Conservation (phyloP, 2,797 vertebrate genomes). For the Zenarchopterus dispar region DNA sequence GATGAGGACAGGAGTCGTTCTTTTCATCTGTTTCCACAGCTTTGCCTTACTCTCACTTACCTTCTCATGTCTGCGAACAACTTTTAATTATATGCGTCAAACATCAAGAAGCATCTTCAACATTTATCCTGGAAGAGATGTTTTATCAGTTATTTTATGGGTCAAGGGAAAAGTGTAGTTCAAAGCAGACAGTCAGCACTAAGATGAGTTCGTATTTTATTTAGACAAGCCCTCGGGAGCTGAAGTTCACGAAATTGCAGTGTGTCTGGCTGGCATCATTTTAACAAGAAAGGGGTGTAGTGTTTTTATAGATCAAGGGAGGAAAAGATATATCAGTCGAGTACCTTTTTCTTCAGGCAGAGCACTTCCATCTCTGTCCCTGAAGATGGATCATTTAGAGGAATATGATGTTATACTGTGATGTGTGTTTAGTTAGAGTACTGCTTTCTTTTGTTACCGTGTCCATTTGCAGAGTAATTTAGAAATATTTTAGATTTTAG, state of each 20-base stretch:
- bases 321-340: conserved; percentile 17
- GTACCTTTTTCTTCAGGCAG: conserved; percentile 30
- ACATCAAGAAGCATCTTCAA: conserved; percentile 11
- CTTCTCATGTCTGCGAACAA: conserved; percentile 1
- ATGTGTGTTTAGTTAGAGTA: no score
- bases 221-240: conserved; percentile 42
- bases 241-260: conserved; percentile 42
- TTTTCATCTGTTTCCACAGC: conserved; percentile 14
- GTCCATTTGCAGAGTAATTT: no score
- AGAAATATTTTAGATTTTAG: no score
- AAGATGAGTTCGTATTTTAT: conserved; percentile 56
- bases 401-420: no score
- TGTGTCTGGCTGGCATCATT: conserved; percentile 32
- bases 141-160: conserved; percentile 35
- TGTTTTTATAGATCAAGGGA: conserved; percentile 22
- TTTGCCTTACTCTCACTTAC: conserved; percentile 1
- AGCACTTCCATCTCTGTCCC: conserved; percentile 41
- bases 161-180: conserved; percentile 15
- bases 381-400: conserved; percentile 38
- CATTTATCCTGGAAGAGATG: conserved; percentile 9
- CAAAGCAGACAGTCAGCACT: no score
- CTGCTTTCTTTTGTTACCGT: no score
- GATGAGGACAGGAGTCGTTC: conserved; percentile 10
- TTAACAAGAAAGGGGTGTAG: conserved; percentile 17
- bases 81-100: conserved; percentile 33